phyloP scores from a whole-genome alignment of 2,888 invertebrate genomes.

The Tetragnatha montana region DNA sequence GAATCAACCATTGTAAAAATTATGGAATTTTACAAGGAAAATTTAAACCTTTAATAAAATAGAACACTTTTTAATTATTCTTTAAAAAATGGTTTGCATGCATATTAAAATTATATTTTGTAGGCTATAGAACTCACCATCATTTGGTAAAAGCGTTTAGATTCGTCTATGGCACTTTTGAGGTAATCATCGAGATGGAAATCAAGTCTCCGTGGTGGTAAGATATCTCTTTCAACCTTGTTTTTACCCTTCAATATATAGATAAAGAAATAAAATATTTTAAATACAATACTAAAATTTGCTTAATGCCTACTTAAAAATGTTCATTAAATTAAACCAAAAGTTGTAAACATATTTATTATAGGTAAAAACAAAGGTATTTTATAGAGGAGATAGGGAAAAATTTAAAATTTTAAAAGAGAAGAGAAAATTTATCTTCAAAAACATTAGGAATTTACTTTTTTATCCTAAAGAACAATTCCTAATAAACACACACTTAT shows the following conservation, averaged over 20 bases:
- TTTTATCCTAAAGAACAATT: too few species aligned
- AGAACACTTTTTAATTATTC: neutral
- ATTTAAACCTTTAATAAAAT: neutral
- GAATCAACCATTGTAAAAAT: neutral
- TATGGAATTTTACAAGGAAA: neutral
- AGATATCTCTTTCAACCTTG: conserved; percentile 54
- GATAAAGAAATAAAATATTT: neutral
- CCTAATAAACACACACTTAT: too few species aligned
- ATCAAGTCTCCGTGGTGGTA: conserved; percentile 66
- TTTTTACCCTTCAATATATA: conserved; percentile 29
- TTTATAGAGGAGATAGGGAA: neutral
- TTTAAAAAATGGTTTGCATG: neutral
- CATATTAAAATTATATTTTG: neutral
- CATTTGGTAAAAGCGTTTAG: conserved; percentile 57
- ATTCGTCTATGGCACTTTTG: conserved; percentile 53
- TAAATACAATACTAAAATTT: neutral
- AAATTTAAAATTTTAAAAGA: neutral
- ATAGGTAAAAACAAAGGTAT: neutral
- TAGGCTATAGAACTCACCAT: conserved; percentile 22
- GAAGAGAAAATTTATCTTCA: too few species aligned
- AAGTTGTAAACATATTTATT: neutral
- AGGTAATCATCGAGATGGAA: conserved; percentile 70
- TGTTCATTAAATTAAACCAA: too few species aligned
- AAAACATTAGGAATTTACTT: too few species aligned
- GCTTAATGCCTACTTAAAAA: too few species aligned